phyloP scores from a whole-genome alignment of 2,113 vertebrate genomes.

The Carassius auratus region DNA sequence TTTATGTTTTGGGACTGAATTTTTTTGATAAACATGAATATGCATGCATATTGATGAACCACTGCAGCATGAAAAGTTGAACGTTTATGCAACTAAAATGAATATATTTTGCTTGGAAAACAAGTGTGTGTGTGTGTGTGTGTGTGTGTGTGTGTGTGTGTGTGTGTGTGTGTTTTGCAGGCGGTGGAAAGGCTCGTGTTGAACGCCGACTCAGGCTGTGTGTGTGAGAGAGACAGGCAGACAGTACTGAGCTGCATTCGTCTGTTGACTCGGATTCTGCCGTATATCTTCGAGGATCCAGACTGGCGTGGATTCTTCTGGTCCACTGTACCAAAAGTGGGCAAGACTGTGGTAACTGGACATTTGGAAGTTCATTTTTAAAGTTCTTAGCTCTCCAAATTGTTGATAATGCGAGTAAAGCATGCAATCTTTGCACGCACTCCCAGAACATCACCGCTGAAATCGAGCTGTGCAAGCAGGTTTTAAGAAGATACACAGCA shows the following conservation, averaged over 20 bases:
- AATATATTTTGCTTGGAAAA: too few relatives aligned
- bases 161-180: conserved; percentile 67
- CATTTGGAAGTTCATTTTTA: too few relatives aligned
- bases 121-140: too few relatives aligned
- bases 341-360: conserved; percentile 82
- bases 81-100: too few relatives aligned
- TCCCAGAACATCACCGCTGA: neutral
- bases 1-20: too few relatives aligned
- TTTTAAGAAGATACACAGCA: neutral
- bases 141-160: too few relatives aligned
- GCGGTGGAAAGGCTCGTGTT: conserved; percentile 97
- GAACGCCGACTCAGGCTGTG: conserved; percentile 90
- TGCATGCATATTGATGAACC: too few relatives aligned
- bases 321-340: conserved; percentile 95
- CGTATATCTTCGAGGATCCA: conserved; percentile 97
- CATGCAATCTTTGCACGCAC: neutral
- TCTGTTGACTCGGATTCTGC: conserved; percentile 91
- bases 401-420: neutral
- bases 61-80: too few relatives aligned
- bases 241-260: conserved; percentile 89
- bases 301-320: conserved; percentile 99
- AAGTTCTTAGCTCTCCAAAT: neutral
- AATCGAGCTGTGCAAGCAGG: neutral
- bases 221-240: conserved; percentile 89
- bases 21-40: too few relatives aligned